phyloP scores from a whole-genome alignment of 2,888 invertebrate genomes.

The Aphodius sticticus region DNA sequence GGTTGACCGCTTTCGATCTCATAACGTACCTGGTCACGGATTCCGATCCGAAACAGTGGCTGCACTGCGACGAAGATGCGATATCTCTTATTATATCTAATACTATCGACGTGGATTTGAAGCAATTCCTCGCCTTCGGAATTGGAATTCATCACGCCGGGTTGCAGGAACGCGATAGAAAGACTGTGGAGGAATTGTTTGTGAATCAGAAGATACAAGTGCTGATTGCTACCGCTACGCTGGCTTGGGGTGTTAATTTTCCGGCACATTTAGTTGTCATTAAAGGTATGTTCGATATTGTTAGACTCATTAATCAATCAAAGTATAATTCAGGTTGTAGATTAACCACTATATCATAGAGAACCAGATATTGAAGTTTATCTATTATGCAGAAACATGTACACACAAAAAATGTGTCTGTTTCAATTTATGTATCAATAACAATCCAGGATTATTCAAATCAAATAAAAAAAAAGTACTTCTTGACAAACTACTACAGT shows the following conservation, averaged over 20 bases:
- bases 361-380: no score
- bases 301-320: not conserved
- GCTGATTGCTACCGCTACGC: slow-evolving; percentile 93
- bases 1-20: slow-evolving; percentile 94
- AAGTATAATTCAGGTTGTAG: not conserved
- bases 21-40: slow-evolving; percentile 91
- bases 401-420: no score
- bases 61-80: slow-evolving; percentile 85
- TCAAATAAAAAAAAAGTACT: no score
- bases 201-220: slow-evolving; percentile 96
- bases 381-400: no score
- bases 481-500: no score
- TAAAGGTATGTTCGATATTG: slow-evolving; percentile 63
- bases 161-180: slow-evolving; percentile 90
- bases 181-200: slow-evolving; percentile 92
- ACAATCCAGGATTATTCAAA: no score
- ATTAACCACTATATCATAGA: no score
- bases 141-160: slow-evolving; percentile 99
- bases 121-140: slow-evolving; percentile 93
- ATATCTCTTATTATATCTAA: slow-evolving; percentile 80
- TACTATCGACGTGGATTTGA: slow-evolving; percentile 80
- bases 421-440: no score
- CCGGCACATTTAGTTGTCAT: slow-evolving; percentile 98
- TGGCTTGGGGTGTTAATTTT: slow-evolving; percentile 99
- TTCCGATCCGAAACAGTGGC: slow-evolving; percentile 93